Evolutionary conservation across 1,140 invertebrate genomes (phyloP), one percentile per base, ranked within the genome.

Genomic region (Thrips palmi): DNA sequence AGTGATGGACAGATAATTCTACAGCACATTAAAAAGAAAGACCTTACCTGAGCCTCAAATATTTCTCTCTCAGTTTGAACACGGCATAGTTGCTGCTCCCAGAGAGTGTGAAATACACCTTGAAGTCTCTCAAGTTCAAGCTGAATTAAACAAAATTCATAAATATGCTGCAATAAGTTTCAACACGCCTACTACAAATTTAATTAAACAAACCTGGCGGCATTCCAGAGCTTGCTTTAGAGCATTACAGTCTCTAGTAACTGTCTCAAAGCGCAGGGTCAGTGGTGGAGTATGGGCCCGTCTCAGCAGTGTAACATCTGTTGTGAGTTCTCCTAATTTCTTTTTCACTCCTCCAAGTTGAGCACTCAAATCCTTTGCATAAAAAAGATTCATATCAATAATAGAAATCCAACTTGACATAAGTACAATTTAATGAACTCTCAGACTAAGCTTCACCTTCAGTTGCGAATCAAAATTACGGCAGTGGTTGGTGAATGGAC

Each of bases 61-160:
- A 76, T 71, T 42, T 76, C 74, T 51, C 75, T 72, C 51, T 77
- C 73, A 3, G 73, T 60, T 37, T 71, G 63, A 43, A 77, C 65
- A 39, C 72, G 56, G 48, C 70, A 69, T n/a, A 74, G 51, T 45
- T 75, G 71, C 44, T 77, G 71, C 45, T 77, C 72, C 74, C 74
- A 77, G 1, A 69, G 57, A 1, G 64, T 58, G 43, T 74, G 70
- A 43, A 76, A 76, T 0, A 69, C 60, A 6, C 58, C 58, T 35
- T 65, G 59, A 42, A 75, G 55, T 31, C 69, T 55, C 38, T 76
- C 72, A 41, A 76, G 49, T 49, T 77, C 72, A 14, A n/a, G n/a
- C n/a, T n/a, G n/a, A n/a, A n/a, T n/a, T n/a, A n/a, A n/a, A n/a
- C n/a, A n/a, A n/a, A n/a, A n/a, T n/a, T n/a, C n/a, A n/a, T n/a